phyloP scores from a whole-genome alignment of 2,888 invertebrate genomes.

The Peribatodes rhomboidaria region DNA sequence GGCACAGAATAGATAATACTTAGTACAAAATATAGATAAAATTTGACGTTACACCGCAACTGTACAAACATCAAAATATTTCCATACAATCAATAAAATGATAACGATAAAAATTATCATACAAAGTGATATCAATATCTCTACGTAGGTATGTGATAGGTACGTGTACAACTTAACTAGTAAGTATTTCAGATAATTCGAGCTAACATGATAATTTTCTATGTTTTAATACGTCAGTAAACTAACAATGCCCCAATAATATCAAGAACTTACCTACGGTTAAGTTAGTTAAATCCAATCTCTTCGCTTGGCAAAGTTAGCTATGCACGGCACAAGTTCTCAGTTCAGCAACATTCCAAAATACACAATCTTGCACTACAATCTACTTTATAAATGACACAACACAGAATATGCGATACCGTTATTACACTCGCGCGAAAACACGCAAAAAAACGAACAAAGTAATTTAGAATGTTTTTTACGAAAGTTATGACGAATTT shows the following conservation, averaged over 20 bases:
- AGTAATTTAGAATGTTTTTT: conserved; percentile 69
- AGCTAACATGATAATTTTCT: too few species aligned
- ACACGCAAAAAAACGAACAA: conserved; percentile 56
- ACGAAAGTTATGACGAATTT: conserved; percentile 77
- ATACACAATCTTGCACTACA: conserved; percentile 54
- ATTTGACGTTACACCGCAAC: conserved; percentile 25
- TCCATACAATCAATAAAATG: conserved; percentile 15
- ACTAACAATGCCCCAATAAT: conserved; percentile 39
- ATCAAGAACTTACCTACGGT: conserved; percentile 45
- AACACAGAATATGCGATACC: conserved; percentile 40
- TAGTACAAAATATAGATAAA: neutral
- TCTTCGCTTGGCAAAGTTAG: conserved; percentile 8
- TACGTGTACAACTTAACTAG: neutral
- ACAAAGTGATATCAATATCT: neutral
- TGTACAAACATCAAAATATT: conserved; percentile 35
- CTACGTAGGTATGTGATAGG: neutral
- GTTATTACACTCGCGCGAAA: conserved; percentile 44
- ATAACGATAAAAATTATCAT: conserved; percentile 20
- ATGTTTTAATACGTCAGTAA: too few species aligned
- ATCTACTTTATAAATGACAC: conserved; percentile 47
- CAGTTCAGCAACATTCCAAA: conserved; percentile 78
- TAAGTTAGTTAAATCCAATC: conserved; percentile 50
- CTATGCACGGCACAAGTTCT: conserved; percentile 35
- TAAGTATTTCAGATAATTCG: neutral
- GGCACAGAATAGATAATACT: neutral